These are phyloP conservation scores for Pristionchus exspectatus DNA, from an alignment of 2,888 invertebrate species.

Conservation along the genomic window DNA sequence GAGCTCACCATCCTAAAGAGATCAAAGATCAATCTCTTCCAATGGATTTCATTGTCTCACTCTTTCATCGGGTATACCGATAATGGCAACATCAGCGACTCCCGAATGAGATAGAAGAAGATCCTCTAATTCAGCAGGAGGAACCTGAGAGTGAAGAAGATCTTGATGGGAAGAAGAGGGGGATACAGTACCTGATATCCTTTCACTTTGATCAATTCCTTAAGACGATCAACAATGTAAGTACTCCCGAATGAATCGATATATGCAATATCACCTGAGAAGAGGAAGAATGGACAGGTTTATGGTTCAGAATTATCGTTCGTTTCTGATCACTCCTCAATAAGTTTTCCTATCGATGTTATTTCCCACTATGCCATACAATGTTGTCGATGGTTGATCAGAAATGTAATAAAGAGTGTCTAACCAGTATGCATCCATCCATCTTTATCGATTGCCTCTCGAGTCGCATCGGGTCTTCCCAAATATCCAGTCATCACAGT, in stretches of 20 bases:
- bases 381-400: neutral
- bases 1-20: constrained; percentile 77
- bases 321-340: neutral
- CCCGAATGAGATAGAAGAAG: constrained; percentile 86
- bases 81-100: constrained; percentile 88
- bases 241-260: constrained; percentile 67
- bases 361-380: too few species aligned
- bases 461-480: constrained; percentile 86
- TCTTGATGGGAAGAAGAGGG: neutral
- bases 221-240: constrained; percentile 75
- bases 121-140: constrained; percentile 91
- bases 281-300: neutral
- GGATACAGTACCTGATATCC: constrained; percentile 70
- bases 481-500: constrained; percentile 89
- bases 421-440: constrained; percentile 86
- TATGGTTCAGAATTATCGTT: neutral
- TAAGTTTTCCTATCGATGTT: neutral
- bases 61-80: constrained; percentile 85
- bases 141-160: constrained; percentile 81
- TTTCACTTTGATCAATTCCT: constrained; percentile 77
- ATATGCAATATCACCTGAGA: constrained; percentile 70
- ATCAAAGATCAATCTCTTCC: constrained; percentile 21
- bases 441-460: constrained; percentile 84
- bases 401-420: neutral
- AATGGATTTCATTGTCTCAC: neutral